Evolutionary conservation across 2,888 invertebrate species (phyloP).

Genomic region (Yponomeuta plumbellus): DNA sequence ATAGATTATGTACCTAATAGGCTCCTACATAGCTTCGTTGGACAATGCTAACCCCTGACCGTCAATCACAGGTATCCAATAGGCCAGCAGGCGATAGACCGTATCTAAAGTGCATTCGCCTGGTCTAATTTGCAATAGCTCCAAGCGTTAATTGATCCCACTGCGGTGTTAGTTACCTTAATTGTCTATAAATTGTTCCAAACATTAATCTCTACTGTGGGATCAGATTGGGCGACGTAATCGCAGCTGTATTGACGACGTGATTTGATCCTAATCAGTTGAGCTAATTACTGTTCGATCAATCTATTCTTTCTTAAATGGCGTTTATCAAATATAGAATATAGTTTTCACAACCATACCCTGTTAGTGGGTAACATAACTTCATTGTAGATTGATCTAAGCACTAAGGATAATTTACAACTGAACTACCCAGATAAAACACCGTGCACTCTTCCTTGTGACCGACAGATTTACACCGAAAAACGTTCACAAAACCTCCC

Average conservation of each 20-base stretch:
- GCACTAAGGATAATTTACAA: neutral
- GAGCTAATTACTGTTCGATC: neutral
- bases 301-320: neutral
- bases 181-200: constrained; percentile 73
- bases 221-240: constrained; percentile 47
- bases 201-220: constrained; percentile 57
- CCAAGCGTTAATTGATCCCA: constrained; percentile 71
- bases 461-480: constrained; percentile 14
- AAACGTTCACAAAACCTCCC: neutral
- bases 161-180: constrained; percentile 61
- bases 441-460: neutral
- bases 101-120: constrained; percentile 31
- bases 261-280: constrained; percentile 28
- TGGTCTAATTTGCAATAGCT: constrained; percentile 69
- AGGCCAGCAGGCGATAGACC: constrained; percentile 25
- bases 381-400: neutral
- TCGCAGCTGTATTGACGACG: constrained; percentile 32
- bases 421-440: neutral
- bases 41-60: constrained; percentile 1
- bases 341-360: too few species aligned
- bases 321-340: neutral
- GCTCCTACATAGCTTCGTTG: neutral
- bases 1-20: too few species aligned
- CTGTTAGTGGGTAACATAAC: neutral
- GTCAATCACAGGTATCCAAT: constrained; percentile 26